Conservation (phyloP, 1,140 invertebrate genomes). For the Aplysia californica region DNA sequence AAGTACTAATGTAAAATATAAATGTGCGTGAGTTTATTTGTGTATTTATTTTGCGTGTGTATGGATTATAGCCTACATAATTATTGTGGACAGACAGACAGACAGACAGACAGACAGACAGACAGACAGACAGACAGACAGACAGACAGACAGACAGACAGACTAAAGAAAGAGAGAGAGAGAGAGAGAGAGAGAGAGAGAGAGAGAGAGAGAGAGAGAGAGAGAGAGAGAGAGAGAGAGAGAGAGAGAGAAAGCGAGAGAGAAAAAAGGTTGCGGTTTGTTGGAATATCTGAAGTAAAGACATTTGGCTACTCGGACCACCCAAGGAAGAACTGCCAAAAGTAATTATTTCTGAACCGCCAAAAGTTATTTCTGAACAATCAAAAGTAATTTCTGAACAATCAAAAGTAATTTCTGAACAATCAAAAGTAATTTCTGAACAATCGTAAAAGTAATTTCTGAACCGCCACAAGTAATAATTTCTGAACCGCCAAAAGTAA, state of each 20-base stretch:
- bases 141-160: slow-evolving; percentile 4
- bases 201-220: background rate
- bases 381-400: slow-evolving; percentile 47
- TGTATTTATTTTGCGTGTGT: no score
- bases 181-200: slow-evolving; percentile 12
- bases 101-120: slow-evolving; percentile 6
- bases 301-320: background rate
- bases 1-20: background rate
- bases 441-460: no score
- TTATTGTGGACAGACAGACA: no score
- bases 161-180: background rate
- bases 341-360: background rate
- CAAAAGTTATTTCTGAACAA: slow-evolving; percentile 29
- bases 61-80: no score
- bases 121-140: slow-evolving; percentile 17
- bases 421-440: no score
- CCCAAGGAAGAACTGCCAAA: background rate
- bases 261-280: no score
- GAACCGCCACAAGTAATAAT: no score
- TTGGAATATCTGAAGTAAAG: no score
- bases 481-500: no score
- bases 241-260: no score
- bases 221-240: slow-evolving; percentile 12
- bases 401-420: no score
- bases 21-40: no score